Conservation (phyloP, 1,140 invertebrate genomes). For the Zaprionus gabonicus region DNA sequence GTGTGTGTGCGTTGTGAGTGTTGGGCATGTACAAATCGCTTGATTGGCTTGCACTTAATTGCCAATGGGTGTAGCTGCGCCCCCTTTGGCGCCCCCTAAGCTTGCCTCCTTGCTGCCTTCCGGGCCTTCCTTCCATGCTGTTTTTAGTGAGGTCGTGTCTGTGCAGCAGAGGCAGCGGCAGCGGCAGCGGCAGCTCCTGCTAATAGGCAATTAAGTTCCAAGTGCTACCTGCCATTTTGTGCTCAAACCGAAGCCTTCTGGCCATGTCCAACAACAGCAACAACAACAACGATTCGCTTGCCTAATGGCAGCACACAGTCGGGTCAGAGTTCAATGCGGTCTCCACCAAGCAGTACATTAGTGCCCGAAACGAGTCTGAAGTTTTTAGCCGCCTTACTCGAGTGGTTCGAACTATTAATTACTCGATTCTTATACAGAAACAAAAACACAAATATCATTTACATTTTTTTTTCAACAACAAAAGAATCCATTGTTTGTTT, state of each 20-base stretch:
- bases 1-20: constrained; percentile 63
- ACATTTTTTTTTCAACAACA: background rate
- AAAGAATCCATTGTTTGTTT: background rate
- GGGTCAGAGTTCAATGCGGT: constrained; percentile 62
- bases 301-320: constrained; percentile 46
- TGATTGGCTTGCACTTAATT: constrained; percentile 82
- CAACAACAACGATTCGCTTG: constrained; percentile 40
- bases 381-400: background rate
- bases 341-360: constrained; percentile 8
- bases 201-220: constrained; percentile 77
- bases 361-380: background rate
- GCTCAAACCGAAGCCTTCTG: constrained; percentile 38
- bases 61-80: constrained; percentile 69
- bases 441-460: background rate
- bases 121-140: constrained; percentile 50
- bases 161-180: constrained; percentile 34
- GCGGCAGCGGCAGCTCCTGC: constrained; percentile 58
- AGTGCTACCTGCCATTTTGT: constrained; percentile 80
- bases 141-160: constrained; percentile 72
- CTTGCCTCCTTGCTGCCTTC: constrained; percentile 26
- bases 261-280: constrained; percentile 5
- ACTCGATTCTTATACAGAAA: background rate
- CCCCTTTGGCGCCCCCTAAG: constrained; percentile 28
- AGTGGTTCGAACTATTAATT: background rate
- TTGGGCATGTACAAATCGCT: constrained; percentile 80